A percentile compares a stretch with the other conserved stretches of the same genome.
phyloP scores from a whole-genome alignment of 2,113 vertebrate species.

The Thalassoma bifasciatum region DNA sequence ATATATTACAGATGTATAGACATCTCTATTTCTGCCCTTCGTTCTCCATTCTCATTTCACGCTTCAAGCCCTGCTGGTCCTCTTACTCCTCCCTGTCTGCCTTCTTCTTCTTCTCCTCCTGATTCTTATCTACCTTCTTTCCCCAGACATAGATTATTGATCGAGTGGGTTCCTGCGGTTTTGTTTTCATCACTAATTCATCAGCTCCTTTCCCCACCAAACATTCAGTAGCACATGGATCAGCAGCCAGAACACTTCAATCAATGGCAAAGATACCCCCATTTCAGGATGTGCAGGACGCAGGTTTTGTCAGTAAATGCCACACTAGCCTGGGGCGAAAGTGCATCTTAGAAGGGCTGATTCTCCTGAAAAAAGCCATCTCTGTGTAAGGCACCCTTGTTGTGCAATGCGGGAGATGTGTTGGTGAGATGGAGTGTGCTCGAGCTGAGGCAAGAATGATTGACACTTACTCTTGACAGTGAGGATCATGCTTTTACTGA shows the following conservation, averaged over 20 bases:
- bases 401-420: conserved; percentile 36
- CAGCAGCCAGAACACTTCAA: conserved; percentile 76
- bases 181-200: conserved; percentile 88
- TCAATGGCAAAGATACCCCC: conserved; percentile 76
- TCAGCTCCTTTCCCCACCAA: conserved; percentile 62
- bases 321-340: conserved; percentile 65
- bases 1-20: conserved; percentile 71
- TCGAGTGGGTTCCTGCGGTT: conserved; percentile 80
- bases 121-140: conserved; percentile 47
- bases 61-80: conserved; percentile 66
- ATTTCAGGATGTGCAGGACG: conserved; percentile 50
- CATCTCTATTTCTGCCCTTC: conserved; percentile 64
- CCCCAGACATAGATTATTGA: conserved; percentile 78
- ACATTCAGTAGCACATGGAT: conserved; percentile 65
- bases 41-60: conserved; percentile 73
- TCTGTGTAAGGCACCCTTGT: background rate
- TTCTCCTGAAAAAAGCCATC: conserved; percentile 43
- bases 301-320: conserved; percentile 50
- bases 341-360: conserved; percentile 55
- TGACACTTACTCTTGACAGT: conserved; percentile 95
- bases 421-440: conserved; percentile 37
- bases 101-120: conserved; percentile 40
- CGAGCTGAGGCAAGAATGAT: conserved; percentile 40
- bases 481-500: conserved; percentile 99
- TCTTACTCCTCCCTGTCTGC: conserved; percentile 36